Base-by-base conservation (phyloP, 2,888 invertebrate genomes). In the Flexamia atlantica region DNA sequence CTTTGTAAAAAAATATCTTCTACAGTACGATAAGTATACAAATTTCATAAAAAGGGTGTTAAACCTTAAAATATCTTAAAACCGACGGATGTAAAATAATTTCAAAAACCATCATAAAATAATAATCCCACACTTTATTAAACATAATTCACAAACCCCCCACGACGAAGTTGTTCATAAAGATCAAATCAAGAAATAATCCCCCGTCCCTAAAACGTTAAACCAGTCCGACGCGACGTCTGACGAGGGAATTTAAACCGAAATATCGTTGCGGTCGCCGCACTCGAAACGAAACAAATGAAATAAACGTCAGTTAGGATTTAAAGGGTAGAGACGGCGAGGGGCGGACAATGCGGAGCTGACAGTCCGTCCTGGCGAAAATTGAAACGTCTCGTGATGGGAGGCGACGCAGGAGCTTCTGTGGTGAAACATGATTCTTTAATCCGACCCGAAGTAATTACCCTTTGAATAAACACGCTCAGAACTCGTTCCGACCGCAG, bases 361-460 rank as follows among this genome's bases (percentile, higher is more conserved):
- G 76, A 76, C 76, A 76, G 23, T 68, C 68, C 32, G 68, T 32
- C 68, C n/a, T n/a, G 72, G 28, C 40, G 76, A 50, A 76, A 76
- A 76, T 76, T 76, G 76, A 76, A 76, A 76, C 50, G 76, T 76
- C 76, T 64, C 42, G n/a, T 76, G 76, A 42, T 28, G 76, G 50
- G 76, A 23, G 17, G 72, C 10, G 68, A 32, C 72, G 28, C 28
- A 30, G 68, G 17, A 36, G 28, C 28, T 25, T n/a, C 72, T 76
- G 76, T 50, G 76, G 76, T 76, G 76, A 46, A 76, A 76, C 76
- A 76, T 76, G 76, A 76, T 76, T 76, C 76, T 76, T 76, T 76
- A 76, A 76, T 76, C 76, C 76, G 50, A 46, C 32, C 30, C 68
- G 12, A 4, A 12, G 76, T 76, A 76, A 76, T 76, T 76, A 76